Percentiles rank a stretch among this genome's conserved stretches.
Conservation (phyloP, 2,888 invertebrate species). For the Graphium colonna region DNA sequence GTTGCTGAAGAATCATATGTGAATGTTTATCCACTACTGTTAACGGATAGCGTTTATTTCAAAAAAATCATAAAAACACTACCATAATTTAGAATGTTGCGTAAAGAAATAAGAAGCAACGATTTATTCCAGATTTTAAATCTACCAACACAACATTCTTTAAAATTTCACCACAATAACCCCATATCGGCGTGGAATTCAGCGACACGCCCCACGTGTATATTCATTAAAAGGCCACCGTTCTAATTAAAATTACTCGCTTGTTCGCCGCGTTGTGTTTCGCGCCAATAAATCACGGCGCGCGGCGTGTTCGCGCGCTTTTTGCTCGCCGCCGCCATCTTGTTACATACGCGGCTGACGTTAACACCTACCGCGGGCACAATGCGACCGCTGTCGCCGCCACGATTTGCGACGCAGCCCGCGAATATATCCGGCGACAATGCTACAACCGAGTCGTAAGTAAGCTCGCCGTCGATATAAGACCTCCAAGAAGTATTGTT, state of each 20-base stretch:
- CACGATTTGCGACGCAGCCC: conserved; percentile 39
- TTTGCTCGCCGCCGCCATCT: conserved; percentile 36
- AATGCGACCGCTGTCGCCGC: conserved; percentile 38
- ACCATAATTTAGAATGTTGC: too few relatives aligned
- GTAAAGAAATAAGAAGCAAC: too few relatives aligned
- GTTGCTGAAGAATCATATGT: too few relatives aligned
- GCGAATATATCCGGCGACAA: conserved; percentile 39
- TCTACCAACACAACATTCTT: too few relatives aligned
- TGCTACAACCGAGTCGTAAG: conserved; percentile 36
- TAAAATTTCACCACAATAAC: too few relatives aligned
- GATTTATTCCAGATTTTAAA: too few relatives aligned
- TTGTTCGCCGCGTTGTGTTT: conserved; percentile 32
- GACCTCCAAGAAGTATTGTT: conserved; percentile 37
- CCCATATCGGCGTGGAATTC: too few relatives aligned
- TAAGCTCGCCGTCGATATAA: conserved; percentile 34
- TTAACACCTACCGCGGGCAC: conserved; percentile 43
- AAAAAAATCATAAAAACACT: too few relatives aligned
- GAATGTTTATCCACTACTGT: too few relatives aligned
- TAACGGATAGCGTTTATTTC: too few relatives aligned
- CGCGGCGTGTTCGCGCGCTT: conserved; percentile 33
- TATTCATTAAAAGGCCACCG: conserved; percentile 45
- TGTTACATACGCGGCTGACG: conserved; percentile 41
- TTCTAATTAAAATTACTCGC: conserved; percentile 46
- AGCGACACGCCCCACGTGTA: conserved; percentile 41
- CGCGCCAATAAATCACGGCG: conserved; percentile 41